Evolutionary conservation across 2,113 vertebrate species (phyloP).

Genomic region (Mystacornis crossleyi): DNA sequence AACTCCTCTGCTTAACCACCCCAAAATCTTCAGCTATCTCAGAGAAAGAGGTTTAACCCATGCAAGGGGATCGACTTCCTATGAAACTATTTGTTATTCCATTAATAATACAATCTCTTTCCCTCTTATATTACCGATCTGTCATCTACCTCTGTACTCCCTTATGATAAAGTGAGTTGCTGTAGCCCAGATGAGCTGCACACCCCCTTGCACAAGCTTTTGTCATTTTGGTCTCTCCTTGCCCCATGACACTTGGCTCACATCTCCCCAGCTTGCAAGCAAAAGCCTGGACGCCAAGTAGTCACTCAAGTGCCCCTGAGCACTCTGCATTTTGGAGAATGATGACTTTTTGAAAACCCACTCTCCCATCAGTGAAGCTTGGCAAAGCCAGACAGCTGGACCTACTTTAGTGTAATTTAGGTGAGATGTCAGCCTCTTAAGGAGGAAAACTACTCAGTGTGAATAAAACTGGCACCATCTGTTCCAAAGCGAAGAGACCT

Average conservation of each 20-base stretch:
- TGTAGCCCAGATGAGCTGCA: background rate
- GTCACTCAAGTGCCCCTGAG: background rate
- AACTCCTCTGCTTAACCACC: background rate
- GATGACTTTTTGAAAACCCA: background rate
- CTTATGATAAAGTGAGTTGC: background rate
- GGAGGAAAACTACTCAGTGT: background rate
- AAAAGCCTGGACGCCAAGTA: background rate
- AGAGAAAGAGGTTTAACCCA: background rate
- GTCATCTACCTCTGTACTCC: background rate
- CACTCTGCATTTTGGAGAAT: background rate
- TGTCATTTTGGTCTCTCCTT: background rate
- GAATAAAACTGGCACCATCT: constrained; percentile 7
- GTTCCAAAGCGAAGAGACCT: background rate
- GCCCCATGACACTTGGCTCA: background rate
- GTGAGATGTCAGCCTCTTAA: background rate
- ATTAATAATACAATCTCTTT: background rate
- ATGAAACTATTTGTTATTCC: background rate
- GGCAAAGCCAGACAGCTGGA: background rate
- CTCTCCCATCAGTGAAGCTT: background rate
- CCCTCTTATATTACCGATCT: background rate
- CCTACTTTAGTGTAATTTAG: background rate
- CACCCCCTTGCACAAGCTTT: background rate
- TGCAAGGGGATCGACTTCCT: background rate
- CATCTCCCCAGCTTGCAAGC: background rate
- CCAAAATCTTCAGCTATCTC: background rate